These are phyloP conservation scores for Callyntrura sp. DNA, from an alignment of 2,888 invertebrate genomes.

Conservation along the genomic window DNA sequence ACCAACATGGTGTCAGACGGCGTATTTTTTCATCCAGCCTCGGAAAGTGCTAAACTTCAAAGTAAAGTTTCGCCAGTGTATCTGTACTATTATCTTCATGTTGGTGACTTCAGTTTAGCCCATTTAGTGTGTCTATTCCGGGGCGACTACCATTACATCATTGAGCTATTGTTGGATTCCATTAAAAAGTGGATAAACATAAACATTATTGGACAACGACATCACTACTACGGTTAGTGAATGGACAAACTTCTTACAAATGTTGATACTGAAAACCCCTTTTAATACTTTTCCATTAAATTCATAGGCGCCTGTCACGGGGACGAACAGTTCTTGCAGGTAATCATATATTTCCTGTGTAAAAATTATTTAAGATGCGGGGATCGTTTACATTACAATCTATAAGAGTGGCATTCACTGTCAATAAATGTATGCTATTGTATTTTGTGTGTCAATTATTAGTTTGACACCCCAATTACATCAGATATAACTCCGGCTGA, in stretches of 20 bases:
- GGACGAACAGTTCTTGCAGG: constrained; percentile 73
- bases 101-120: constrained; percentile 76
- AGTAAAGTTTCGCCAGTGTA: constrained; percentile 73
- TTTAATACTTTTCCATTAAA: no score
- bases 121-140: constrained; percentile 74
- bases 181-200: constrained; percentile 72
- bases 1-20: constrained; percentile 77
- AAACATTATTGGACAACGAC: constrained; percentile 70
- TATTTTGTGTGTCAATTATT: no score
- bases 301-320: constrained; percentile 70
- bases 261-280: no score
- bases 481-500: constrained; percentile 60
- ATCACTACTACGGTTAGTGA: constrained; percentile 63
- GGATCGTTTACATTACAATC: background rate
- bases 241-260: no score
- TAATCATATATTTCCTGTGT: no score
- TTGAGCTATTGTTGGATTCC: constrained; percentile 73
- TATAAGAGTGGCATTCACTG: background rate
- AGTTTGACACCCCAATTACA: constrained; percentile 73
- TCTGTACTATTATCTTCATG: constrained; percentile 77
- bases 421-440: background rate
- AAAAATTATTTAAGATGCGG: background rate
- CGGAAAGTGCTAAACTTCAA: constrained; percentile 70
- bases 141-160: constrained; percentile 72
- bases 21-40: constrained; percentile 72